Conservation (phyloP, 2,113 vertebrate species). For the Nycticorax nycticorax region DNA sequence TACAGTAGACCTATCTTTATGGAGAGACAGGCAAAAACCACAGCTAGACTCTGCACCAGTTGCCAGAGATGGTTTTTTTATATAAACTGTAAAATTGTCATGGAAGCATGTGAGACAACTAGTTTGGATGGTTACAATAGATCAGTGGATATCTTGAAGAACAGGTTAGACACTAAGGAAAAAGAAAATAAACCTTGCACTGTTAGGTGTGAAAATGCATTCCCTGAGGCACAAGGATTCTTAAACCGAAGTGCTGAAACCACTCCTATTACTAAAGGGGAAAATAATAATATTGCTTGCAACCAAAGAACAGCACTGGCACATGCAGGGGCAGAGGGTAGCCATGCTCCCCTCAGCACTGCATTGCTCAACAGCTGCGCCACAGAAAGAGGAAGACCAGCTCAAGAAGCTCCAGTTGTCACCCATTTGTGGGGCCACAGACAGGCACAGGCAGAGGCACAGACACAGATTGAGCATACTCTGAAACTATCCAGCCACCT, state of each 20-base stretch:
- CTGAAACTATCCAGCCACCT: background rate
- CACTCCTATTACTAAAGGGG: background rate
- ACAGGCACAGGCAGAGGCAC: rapidly evolving
- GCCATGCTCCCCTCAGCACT: background rate
- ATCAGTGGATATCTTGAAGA: background rate
- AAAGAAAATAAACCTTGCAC: background rate
- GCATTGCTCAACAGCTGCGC: background rate
- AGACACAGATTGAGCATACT: background rate
- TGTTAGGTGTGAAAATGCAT: background rate
- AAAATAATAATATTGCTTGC: background rate
- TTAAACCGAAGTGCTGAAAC: background rate
- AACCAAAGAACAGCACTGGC: background rate
- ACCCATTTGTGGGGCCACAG: background rate
- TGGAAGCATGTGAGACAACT: background rate
- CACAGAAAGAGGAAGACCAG: background rate
- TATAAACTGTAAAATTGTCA: background rate
- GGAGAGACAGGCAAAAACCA: background rate
- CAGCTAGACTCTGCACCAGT: background rate
- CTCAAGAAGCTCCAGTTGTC: background rate
- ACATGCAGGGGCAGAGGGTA: background rate
- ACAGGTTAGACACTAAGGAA: background rate
- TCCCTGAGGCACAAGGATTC: background rate
- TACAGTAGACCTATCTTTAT: background rate
- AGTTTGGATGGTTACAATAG: background rate
- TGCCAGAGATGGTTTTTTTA: background rate